Evolutionary conservation across 2,888 invertebrate species (phyloP).

Genomic region (Synanthedon andrenaeformis): DNA sequence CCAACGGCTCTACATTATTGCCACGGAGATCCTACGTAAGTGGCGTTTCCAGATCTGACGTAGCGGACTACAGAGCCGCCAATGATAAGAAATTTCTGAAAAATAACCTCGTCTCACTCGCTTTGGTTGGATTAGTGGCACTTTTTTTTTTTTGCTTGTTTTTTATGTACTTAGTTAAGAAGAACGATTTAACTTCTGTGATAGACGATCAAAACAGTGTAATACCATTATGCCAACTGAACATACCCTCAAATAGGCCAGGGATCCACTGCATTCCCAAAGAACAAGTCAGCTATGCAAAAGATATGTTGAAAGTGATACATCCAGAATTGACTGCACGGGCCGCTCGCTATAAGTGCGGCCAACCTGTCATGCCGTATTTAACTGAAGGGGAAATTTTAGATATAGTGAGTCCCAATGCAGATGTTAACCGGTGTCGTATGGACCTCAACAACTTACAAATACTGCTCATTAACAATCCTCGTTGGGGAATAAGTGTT

Average conservation of each 20-base stretch:
- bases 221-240: conserved; percentile 68
- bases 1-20: conserved; percentile 40
- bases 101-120: conserved; percentile 74
- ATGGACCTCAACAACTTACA: conserved; percentile 75
- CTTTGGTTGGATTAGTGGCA: conserved; percentile 71
- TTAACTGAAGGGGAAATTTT: conserved; percentile 75
- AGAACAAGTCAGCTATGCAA: conserved; percentile 72
- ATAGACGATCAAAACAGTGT: conserved; percentile 68
- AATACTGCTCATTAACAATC: conserved; percentile 77
- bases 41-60: conserved; percentile 43
- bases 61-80: conserved; percentile 45
- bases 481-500: conserved; percentile 78
- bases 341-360: conserved; percentile 71
- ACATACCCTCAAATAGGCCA: conserved; percentile 62
- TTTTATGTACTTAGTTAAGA: conserved; percentile 77
- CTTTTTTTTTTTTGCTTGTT: conserved; percentile 76
- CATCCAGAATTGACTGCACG: conserved; percentile 73
- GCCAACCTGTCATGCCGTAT: conserved; percentile 62
- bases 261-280: conserved; percentile 76
- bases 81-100: conserved; percentile 65
- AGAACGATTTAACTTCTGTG: conserved; percentile 67
- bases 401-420: conserved; percentile 56
- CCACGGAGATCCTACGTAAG: conserved; percentile 52
- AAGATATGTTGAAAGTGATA: conserved; percentile 73
- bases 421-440: conserved; percentile 56